Base-by-base conservation (phyloP, 2,113 vertebrate species). In the Eclectus roratus region DNA sequence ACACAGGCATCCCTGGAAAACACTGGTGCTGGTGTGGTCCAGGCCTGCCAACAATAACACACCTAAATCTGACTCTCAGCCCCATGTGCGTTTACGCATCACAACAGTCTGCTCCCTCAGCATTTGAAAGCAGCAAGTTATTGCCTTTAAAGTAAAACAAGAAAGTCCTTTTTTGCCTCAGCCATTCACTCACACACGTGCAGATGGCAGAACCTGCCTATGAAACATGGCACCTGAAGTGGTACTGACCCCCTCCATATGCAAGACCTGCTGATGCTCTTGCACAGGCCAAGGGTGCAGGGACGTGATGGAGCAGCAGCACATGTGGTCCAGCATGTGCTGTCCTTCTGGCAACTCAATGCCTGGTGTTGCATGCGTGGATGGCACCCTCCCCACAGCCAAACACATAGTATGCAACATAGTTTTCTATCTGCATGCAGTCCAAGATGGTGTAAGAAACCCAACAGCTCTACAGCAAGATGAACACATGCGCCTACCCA, bases 251-350 rank as follows among this genome's bases (percentile, higher is more conserved):
- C 9, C 10, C 11, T 56, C n/a, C 49, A 13, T 13, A 7, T 3
- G 24, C 79, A 76, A 69, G 63, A 64, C 35, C 7, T 1, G 43
- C 52, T 31, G 33, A 39, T 60, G 76, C 43, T 92, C 28, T 17
- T 9, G 47, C 60, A 25, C 9, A 24, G 56, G 27, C 37, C 37
- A 18, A 18, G 47, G 56, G 17, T 10, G 46, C 27, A 18, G 12
- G 64, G 68, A 28, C 11, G 29, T 2, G 3, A 29, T 3, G 46
- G 21, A 47, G 53, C 10, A 69, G 64, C 43, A 52, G 56, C 35
- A 46, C 4, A 1, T 0, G 0, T 13, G 72, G 21, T 55, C 25
- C 3, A 6, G 39, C 76, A 49, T 0, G 3, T 2, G 9, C 47
- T 72, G 66, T 46, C 43, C 58, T 31, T 10, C 53, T 33, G 66